Percentiles rank a stretch among this genome's conserved stretches.
Evolutionary conservation across 2,797 vertebrate species (phyloP).

Genomic region (Champsocephalus gunnari): DNA sequence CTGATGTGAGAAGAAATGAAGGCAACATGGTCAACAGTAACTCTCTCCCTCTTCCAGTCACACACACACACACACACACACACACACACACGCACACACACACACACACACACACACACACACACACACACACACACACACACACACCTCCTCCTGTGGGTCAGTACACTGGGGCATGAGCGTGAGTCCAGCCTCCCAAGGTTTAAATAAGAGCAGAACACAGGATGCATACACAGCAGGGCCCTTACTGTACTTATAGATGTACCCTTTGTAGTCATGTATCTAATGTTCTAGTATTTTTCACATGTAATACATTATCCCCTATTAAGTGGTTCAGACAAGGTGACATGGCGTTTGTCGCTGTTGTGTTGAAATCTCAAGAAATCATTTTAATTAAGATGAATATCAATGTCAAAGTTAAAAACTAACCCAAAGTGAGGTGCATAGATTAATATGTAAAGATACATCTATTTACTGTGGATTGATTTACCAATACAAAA

Average conservation of each 20-base stretch:
- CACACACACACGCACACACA: too few species aligned
- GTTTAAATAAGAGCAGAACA: slow-evolving; percentile 44
- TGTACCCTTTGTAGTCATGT: not conserved
- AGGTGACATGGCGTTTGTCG: not conserved
- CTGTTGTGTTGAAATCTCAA: not conserved
- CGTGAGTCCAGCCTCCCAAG: slow-evolving; percentile 50
- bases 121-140: slow-evolving; percentile 30
- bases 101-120: not conserved
- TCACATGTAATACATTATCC: not conserved
- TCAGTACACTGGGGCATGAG: slow-evolving; percentile 48
- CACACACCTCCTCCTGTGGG: slow-evolving; percentile 52
- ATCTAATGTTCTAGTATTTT: too few species aligned
- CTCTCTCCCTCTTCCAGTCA: slow-evolving; percentile 2
- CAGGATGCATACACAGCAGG: slow-evolving; percentile 15
- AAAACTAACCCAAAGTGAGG: not conserved
- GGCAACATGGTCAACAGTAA: slow-evolving; percentile 49
- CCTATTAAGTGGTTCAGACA: not conserved
- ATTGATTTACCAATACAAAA: too few species aligned
- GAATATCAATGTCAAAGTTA: not conserved
- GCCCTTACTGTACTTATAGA: slow-evolving; percentile 8
- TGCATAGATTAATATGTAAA: not conserved
- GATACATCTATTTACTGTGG: too few species aligned
- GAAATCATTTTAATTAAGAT: not conserved
- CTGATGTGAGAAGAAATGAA: slow-evolving; percentile 74
- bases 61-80: slow-evolving; percentile 9